These are phyloP conservation scores for Telmatochromis sp. DNA, from an alignment of 2,113 vertebrate genomes.

Conservation along the genomic window DNA sequence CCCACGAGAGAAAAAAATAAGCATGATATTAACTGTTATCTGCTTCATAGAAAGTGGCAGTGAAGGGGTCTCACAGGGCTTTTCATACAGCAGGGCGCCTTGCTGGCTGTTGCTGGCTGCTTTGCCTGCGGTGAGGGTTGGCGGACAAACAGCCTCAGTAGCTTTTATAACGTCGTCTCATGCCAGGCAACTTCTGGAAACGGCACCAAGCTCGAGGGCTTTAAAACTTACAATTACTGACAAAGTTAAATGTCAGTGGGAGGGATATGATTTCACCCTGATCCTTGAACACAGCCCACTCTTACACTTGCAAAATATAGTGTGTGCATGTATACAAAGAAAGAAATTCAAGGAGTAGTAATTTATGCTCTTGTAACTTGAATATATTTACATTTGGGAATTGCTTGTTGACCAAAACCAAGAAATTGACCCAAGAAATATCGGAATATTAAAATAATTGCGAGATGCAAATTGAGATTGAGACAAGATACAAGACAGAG, in stretches of 20 bases:
- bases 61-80: neutral
- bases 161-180: constrained; percentile 14
- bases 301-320: neutral
- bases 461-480: rapidly evolving
- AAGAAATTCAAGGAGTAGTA: neutral
- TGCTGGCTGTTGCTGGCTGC: constrained; percentile 5
- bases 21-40: neutral
- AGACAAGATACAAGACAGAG: neutral
- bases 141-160: neutral
- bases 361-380: neutral
- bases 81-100: neutral
- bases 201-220: neutral
- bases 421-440: neutral
- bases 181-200: constrained; percentile 20
- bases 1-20: neutral
- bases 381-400: neutral
- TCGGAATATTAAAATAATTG: rapidly evolving
- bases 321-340: neutral
- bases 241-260: constrained; percentile 16
- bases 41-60: neutral
- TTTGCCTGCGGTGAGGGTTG: constrained; percentile 23
- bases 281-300: neutral
- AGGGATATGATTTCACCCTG: neutral
- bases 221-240: constrained; percentile 40
- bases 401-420: neutral